Conservation (phyloP, 2,888 invertebrate species). For the Aethes cnicana region DNA sequence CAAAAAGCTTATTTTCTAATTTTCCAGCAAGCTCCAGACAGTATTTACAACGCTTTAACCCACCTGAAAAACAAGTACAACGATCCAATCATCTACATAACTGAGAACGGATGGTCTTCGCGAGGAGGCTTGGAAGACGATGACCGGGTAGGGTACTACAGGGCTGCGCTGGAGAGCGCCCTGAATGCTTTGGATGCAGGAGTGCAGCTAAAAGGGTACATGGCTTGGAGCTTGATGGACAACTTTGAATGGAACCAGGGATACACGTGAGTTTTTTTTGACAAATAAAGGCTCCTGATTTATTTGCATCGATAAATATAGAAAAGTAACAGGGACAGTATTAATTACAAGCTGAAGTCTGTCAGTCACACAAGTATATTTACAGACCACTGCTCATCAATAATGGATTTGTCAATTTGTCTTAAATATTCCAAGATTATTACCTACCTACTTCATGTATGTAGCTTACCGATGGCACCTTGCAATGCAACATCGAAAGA, state of each 20-base stretch:
- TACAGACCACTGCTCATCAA: too few species aligned
- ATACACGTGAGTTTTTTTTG: constrained; percentile 45
- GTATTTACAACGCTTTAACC: constrained; percentile 56
- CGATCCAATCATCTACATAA: constrained; percentile 69
- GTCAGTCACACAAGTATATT: too few species aligned
- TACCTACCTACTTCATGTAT: too few species aligned
- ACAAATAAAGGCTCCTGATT: too few species aligned
- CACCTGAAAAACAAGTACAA: constrained; percentile 50
- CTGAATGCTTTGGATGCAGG: constrained; percentile 7
- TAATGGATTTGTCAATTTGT: too few species aligned
- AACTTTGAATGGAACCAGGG: constrained; percentile 80
- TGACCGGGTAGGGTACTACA: constrained; percentile 10
- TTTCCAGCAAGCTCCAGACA: constrained; percentile 71
- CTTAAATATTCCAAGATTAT: too few species aligned
- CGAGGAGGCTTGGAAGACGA: constrained; percentile 7
- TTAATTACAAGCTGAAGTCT: too few species aligned
- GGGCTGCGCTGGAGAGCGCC: constrained; percentile 7
- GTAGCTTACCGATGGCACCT: too few species aligned
- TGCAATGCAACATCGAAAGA: too few species aligned
- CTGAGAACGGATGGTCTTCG: constrained; percentile 69
- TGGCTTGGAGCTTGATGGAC: constrained; percentile 80
- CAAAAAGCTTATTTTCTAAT: too few species aligned
- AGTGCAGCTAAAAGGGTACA: constrained; percentile 54
- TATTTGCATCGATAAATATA: too few species aligned
- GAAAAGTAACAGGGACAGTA: too few species aligned